Evolutionary conservation across 2,888 invertebrate genomes (phyloP).

Genomic region (Heteromurus nitidus): DNA sequence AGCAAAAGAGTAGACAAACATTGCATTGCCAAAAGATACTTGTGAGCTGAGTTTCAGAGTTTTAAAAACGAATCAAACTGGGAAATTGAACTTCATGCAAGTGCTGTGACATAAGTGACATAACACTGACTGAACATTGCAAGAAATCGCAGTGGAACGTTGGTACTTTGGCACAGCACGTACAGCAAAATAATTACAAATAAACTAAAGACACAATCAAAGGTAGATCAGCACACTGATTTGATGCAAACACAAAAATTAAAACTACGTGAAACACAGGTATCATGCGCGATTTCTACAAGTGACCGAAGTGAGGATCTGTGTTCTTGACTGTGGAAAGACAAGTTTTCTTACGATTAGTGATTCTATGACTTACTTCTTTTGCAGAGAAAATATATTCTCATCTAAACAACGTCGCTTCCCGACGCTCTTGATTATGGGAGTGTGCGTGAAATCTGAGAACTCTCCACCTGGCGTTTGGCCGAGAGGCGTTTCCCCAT

Average conservation of each 20-base stretch:
- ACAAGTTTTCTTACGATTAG: too few species aligned
- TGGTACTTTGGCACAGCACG: too few species aligned
- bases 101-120: too few species aligned
- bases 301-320: not conserved
- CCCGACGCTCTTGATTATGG: slow-evolving; percentile 64
- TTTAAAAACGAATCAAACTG: too few species aligned
- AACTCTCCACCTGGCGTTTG: slow-evolving; percentile 60
- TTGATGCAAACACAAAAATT: not conserved
- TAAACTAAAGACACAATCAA: not conserved
- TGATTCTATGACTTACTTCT: too few species aligned
- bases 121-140: too few species aligned
- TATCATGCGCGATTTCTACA: not conserved
- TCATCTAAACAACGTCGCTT: slow-evolving; percentile 54
- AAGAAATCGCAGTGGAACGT: too few species aligned
- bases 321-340: not conserved
- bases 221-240: too few species aligned
- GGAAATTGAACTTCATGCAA: too few species aligned
- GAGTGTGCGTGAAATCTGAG: slow-evolving; percentile 61
- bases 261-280: not conserved
- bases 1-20: slow-evolving; percentile 5
- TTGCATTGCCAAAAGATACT: too few species aligned
- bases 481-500: slow-evolving; percentile 48
- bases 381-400: slow-evolving; percentile 51
- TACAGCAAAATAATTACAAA: slow-evolving; percentile 21
- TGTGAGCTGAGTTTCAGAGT: too few species aligned